These are phyloP conservation scores for Thelaira solivaga DNA, from an alignment of 2,888 invertebrate species.

Conservation along the genomic window DNA sequence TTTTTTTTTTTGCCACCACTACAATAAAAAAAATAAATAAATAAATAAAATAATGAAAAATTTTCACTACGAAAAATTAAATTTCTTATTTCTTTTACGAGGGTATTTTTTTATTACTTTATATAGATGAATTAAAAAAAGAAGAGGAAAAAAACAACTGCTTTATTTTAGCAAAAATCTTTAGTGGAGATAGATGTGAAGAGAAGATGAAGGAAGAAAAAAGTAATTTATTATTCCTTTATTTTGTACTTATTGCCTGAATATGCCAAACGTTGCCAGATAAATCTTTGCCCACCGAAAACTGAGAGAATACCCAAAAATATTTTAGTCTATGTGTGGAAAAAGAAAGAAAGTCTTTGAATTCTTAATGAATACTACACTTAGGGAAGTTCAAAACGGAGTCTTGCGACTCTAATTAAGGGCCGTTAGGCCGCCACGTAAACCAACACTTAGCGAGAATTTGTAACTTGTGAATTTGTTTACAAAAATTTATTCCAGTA, in stretches of 20 bases:
- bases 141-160: background rate
- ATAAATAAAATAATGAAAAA: conserved; percentile 42
- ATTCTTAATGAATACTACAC: too few species aligned
- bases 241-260: conserved; percentile 49
- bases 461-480: too few species aligned
- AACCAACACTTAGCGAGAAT: too few species aligned
- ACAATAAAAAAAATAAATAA: conserved; percentile 16
- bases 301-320: background rate
- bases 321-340: too few species aligned
- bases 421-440: too few species aligned
- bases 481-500: too few species aligned
- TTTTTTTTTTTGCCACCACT: conserved; percentile 53
- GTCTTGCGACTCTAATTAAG: too few species aligned
- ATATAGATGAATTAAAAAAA: conserved; percentile 42
- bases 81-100: conserved; percentile 53
- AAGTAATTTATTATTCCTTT: conserved; percentile 60
- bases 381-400: too few species aligned
- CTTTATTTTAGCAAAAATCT: conserved; percentile 37
- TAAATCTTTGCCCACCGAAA: background rate
- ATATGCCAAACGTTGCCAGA: conserved; percentile 44
- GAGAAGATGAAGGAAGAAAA: conserved; percentile 44
- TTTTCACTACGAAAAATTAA: conserved; percentile 45
- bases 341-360: too few species aligned
- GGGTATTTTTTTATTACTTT: conserved; percentile 58
- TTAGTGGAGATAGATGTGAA: conserved; percentile 16